Conservation (phyloP, 1,140 invertebrate species). For the Psilanteris sp. region DNA sequence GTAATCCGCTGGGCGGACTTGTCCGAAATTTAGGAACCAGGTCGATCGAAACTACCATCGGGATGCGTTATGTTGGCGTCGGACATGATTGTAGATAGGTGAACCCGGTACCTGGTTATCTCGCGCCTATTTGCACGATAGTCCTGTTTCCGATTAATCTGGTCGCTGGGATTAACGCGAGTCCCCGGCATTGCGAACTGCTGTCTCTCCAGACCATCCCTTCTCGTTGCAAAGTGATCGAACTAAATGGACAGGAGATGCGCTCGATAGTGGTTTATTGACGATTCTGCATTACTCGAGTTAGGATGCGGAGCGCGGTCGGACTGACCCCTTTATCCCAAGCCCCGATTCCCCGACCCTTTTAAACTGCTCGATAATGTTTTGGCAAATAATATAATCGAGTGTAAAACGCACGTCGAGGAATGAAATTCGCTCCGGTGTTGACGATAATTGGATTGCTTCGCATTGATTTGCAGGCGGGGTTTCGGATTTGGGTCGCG, state of each 20-base stretch:
- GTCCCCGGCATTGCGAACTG: constrained; percentile 60
- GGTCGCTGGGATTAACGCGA: constrained; percentile 74
- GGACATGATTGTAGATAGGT: constrained; percentile 68
- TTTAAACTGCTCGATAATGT: constrained; percentile 30
- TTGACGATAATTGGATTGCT: constrained; percentile 28
- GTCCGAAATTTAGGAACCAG: constrained; percentile 70
- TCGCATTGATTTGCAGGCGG: constrained; percentile 25
- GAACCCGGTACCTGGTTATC: constrained; percentile 70
- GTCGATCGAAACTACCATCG: constrained; percentile 73
- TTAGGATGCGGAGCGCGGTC: constrained; percentile 11
- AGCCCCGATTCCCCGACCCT: constrained; percentile 9
- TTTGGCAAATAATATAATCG: constrained; percentile 32
- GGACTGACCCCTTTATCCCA: constrained; percentile 34
- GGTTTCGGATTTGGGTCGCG: constrained; percentile 20
- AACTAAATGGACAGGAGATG: constrained; percentile 61
- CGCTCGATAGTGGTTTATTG: constrained; percentile 57
- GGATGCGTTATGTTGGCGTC: constrained; percentile 71
- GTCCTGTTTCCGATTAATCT: constrained; percentile 78
- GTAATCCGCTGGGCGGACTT: constrained; percentile 64
- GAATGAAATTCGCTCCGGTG: constrained; percentile 13
- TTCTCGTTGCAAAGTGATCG: constrained; percentile 52
- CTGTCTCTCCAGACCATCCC: constrained; percentile 2
- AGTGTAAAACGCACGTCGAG: constrained; percentile 27
- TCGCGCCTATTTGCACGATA: constrained; percentile 77
- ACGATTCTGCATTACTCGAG: constrained; percentile 38